Evolutionary conservation across 53 echinoderm and acorn worm species (phyloP), one percentile per base, ranked within the genome.

Genomic region (Apostichopus leukothele): DNA sequence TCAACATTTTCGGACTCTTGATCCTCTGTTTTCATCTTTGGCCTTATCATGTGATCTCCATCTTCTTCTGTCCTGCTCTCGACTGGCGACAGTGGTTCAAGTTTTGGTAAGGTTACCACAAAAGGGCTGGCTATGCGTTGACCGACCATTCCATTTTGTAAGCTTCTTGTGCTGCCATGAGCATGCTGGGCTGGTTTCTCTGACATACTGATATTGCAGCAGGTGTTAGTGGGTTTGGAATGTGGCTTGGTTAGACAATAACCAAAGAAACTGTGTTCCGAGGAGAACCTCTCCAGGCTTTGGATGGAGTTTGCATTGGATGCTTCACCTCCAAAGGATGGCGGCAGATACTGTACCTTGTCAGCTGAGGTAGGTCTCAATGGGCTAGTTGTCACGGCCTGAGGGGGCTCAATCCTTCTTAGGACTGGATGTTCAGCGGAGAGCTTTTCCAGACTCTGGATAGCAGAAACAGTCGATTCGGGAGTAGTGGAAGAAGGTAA

Each of bases 201-300:
- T 14, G 81, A 54, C 20, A 81, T 54, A 81, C 55, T 81, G 18
- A 71, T 71, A 18, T n/a, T 19, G 6, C 6, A 16, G 0, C 20
- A 18, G 20, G 6, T 71, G 6, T 18, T 71, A 9, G 10, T 57
- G 18, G 71, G 18, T 76, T 52, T 76, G 85, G 85, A 85, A 67
- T 85, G 85, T 63, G 85, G 67, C 50, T 63, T 50, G 66, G 11
- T 60, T 13, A 18, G 63, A 63, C 60, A 22, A 66, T 60, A 63
- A 60, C 66, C 50, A 60, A 85, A 85, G 66, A 85, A 85, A 13
- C 26, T 20, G 22, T 67, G 66, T 18, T 67, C 20, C 16, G 85
- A 67, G 39, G 85, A 85, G 20, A 85, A 85, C 63, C 85, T 85
- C 66, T 85, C 85, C 66, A 85, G 67, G 85, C 85, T 85, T 85